phyloP scores from a whole-genome alignment of 2,113 vertebrate species.

The Tapirus terrestris region DNA sequence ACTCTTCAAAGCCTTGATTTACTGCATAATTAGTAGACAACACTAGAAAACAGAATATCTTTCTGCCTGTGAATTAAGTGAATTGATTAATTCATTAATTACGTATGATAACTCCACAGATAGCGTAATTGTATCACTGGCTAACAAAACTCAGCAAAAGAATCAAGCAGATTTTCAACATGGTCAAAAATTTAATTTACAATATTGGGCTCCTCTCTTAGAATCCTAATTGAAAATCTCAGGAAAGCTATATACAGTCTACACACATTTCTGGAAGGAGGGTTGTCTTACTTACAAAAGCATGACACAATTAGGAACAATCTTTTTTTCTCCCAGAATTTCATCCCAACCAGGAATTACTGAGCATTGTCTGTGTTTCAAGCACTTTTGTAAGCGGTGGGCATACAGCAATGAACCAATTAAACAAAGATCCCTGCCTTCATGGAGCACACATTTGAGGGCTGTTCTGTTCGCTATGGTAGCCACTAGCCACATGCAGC shows the following conservation, averaged over 20 bases:
- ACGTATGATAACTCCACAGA: constrained; percentile 76
- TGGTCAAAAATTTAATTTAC: constrained; percentile 77
- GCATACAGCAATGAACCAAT: neutral
- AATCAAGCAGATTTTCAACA: constrained; percentile 72
- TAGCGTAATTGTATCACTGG: constrained; percentile 72
- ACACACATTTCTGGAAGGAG: constrained; percentile 9
- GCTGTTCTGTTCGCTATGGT: neutral
- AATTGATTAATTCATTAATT: constrained; percentile 84
- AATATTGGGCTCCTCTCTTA: neutral
- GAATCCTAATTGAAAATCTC: constrained; percentile 70
- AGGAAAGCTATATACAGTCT: neutral
- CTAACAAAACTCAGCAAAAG: constrained; percentile 77
- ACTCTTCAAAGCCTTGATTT: constrained; percentile 81
- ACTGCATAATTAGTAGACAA: constrained; percentile 82
- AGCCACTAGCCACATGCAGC: neutral
- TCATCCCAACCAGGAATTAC: neutral
- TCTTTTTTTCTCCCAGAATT: constrained; percentile 1
- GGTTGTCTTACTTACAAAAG: neutral
- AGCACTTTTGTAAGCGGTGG: neutral
- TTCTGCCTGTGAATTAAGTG: constrained; percentile 74
- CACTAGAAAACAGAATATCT: constrained; percentile 74
- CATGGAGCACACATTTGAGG: neutral
- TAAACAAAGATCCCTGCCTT: neutral
- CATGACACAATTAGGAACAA: neutral
- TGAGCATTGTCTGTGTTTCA: neutral